Evolutionary conservation across 2,888 invertebrate species (phyloP).

Genomic region (Drosophila peninsularis): DNA sequence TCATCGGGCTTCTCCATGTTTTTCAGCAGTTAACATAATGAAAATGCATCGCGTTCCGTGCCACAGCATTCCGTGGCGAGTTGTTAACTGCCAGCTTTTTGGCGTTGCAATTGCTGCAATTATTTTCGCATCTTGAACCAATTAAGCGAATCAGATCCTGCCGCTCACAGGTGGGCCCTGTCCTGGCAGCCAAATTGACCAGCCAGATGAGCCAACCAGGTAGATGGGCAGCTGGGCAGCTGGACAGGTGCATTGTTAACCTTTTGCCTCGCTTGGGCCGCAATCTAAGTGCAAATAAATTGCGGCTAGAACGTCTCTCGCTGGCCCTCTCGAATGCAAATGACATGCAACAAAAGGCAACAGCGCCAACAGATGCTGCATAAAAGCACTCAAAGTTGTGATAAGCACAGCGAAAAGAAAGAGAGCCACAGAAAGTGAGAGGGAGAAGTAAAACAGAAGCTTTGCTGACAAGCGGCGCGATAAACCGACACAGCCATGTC

Average conservation of each 20-base stretch:
- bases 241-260: conserved; percentile 68
- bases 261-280: conserved; percentile 48
- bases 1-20: conserved; percentile 27
- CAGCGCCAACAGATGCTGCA: conserved; percentile 44
- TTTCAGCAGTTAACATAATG: conserved; percentile 58
- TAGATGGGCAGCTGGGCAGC: not conserved
- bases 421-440: conserved; percentile 1
- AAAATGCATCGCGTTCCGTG: conserved; percentile 47
- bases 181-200: conserved; percentile 25
- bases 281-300: conserved; percentile 79
- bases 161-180: conserved; percentile 65
- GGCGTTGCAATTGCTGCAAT: conserved; percentile 54
- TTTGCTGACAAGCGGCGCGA: conserved; percentile 77
- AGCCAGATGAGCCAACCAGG: conserved; percentile 51
- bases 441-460: conserved; percentile 27
- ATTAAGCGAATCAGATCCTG: conserved; percentile 59
- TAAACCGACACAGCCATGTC: conserved; percentile 76
- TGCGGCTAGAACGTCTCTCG: conserved; percentile 62
- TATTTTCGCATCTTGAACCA: conserved; percentile 75
- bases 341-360: conserved; percentile 76
- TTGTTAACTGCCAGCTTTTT: conserved; percentile 14
- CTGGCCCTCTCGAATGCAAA: conserved; percentile 50
- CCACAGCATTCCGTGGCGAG: conserved; percentile 11
- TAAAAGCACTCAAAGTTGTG: conserved; percentile 32
- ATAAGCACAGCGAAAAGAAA: conserved; percentile 15